These are phyloP conservation scores for Nomada ferruginata DNA, from an alignment of 2,888 invertebrate genomes.

Conservation along the genomic window DNA sequence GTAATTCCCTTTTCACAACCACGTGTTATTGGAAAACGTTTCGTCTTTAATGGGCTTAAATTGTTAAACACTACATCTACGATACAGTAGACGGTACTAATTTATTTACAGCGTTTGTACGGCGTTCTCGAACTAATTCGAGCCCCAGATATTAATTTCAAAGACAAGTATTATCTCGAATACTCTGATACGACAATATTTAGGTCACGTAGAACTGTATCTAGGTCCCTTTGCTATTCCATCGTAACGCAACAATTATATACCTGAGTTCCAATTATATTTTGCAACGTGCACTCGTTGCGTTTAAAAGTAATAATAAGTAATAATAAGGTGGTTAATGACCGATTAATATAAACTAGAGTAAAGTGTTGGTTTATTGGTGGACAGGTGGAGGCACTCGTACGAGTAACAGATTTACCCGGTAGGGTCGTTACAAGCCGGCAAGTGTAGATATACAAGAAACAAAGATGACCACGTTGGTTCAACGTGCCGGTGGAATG, in stretches of 20 bases:
- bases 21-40: too few species aligned
- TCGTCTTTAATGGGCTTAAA: neutral
- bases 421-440: conserved; percentile 19
- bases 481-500: conserved; percentile 82
- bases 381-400: conserved; percentile 12
- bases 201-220: conserved; percentile 35
- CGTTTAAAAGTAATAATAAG: neutral
- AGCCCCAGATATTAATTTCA: conserved; percentile 34
- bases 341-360: conserved; percentile 2
- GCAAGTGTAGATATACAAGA: conserved; percentile 44
- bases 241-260: conserved; percentile 13
- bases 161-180: conserved; percentile 39
- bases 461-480: conserved; percentile 73
- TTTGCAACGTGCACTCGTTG: conserved; percentile 6
- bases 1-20: too few species aligned
- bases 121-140: conserved; percentile 3
- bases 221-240: conserved; percentile 24
- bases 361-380: conserved; percentile 2
- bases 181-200: conserved; percentile 39
- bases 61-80: neutral
- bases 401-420: conserved; percentile 10
- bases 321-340: neutral
- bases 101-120: neutral
- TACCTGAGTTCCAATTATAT: neutral
- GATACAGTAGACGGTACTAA: neutral